Conservation (phyloP, 2,888 invertebrate species). For the Mesorhabditis spiculigera region DNA sequence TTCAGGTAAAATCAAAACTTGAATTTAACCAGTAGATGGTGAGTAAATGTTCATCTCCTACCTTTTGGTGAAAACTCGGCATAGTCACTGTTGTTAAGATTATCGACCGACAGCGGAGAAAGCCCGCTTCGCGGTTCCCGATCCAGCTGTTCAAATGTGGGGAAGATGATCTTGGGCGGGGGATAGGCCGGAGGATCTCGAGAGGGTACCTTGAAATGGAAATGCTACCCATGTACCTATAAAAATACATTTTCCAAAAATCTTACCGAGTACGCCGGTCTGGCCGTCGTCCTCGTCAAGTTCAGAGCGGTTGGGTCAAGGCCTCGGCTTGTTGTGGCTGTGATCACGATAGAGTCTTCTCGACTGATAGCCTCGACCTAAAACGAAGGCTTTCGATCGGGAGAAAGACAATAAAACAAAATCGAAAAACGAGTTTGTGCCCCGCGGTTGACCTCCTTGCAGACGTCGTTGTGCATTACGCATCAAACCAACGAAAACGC, state of each 20-base stretch:
- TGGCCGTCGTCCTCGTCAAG: background rate
- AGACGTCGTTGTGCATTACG: too few relatives aligned
- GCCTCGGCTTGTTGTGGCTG: slow-evolving; percentile 1
- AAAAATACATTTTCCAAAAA: background rate
- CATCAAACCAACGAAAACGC: too few relatives aligned
- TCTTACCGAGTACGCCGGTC: slow-evolving; percentile 2
- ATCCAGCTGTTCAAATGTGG: background rate
- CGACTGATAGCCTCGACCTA: background rate
- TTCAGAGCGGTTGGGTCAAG: background rate
- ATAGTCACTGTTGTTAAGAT: background rate
- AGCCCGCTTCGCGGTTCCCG: background rate
- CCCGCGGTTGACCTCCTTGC: too few relatives aligned
- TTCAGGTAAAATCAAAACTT: too few relatives aligned
- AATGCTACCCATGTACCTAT: background rate
- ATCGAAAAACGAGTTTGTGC: too few relatives aligned
- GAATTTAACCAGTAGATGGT: too few relatives aligned
- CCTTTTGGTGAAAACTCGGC: background rate
- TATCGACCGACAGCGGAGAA: background rate
- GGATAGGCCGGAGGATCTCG: slow-evolving; percentile 1
- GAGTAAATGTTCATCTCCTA: background rate
- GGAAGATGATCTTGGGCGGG: slow-evolving; percentile 2
- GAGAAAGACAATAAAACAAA: background rate
- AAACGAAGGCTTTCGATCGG: background rate
- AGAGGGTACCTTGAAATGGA: background rate
- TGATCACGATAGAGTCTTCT: background rate